Base-by-base conservation (phyloP, 2,113 vertebrate species). In the Anarrhichthys ocellatus region DNA sequence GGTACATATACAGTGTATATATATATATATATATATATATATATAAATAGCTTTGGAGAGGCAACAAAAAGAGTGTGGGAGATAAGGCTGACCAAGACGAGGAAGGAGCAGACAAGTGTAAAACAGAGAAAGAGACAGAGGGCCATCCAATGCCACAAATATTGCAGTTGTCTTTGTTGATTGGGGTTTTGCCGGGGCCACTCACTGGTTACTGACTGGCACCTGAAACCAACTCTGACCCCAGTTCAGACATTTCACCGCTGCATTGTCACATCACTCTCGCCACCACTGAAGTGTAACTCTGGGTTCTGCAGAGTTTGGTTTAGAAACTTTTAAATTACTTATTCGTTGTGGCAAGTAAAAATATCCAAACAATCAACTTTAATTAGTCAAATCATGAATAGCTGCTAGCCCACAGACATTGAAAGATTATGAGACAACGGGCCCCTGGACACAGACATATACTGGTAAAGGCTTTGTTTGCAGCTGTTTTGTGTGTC, bases 191-290 rank as follows among this genome's bases (percentile, higher is more conserved):
- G 67, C 64, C 54, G 52, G 52, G n/a, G 15, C 46, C 18, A 38
- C 84, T 91, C 86, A 87, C 61, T 32, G 65, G 68, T 80, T 69
- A 50, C 36, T 67, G 78, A 72, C 34, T 61, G 75, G 72, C 87
- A 87, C 84, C 84, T 84, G 84, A 87, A 87, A 90, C 69, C 52
- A 77, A 76, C 58, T 76, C 75, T 79, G 76, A 84, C 78, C 80
- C 66, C 56, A 72, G 71, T 62, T 81, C 61, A 77, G 67, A 83
- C 64, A 65, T 73, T 59, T 66, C 46, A 48, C 42, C 0, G 1
- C 66, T 70, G 56, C 67, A 40, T 46, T 61, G 64, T 87, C 82
- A 76, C 77, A 70, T 83, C 73, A 14, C 46, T 61, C 54, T 29
- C 34, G 42, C 59, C 40, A 54, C 58, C 2, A 20, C 36, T 18